phyloP scores from a whole-genome alignment of 2,888 invertebrate species.

The Melinaea menophilus region DNA sequence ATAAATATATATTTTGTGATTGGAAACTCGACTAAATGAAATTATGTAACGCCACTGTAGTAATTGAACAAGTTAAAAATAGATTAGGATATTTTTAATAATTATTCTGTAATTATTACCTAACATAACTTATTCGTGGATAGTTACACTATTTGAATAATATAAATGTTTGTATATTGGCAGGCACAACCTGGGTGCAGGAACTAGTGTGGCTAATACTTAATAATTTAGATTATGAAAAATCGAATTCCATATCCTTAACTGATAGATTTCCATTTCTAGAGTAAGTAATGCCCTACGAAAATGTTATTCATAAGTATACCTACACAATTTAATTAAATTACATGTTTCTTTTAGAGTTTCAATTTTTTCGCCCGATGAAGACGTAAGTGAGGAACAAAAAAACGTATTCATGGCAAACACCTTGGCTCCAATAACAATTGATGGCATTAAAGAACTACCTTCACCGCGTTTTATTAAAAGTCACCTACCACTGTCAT shows the following conservation, averaged over 20 bases:
- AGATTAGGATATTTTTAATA: too few relatives aligned
- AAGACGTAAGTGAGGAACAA: conserved; percentile 16
- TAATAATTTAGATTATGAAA: conserved; percentile 24
- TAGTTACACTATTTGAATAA: too few relatives aligned
- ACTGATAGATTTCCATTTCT: conserved; percentile 14
- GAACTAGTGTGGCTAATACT: conserved; percentile 25
- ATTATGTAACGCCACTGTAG: too few relatives aligned
- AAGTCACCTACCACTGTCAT: conserved; percentile 83
- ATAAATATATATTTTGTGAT: conserved; percentile 23
- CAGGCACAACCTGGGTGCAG: conserved; percentile 25
- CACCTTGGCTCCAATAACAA: conserved; percentile 37
- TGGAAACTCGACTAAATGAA: too few relatives aligned
- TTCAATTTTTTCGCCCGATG: conserved; percentile 22
- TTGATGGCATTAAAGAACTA: conserved; percentile 38
- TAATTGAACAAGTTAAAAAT: too few relatives aligned
- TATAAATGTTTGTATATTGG: conserved; percentile 21
- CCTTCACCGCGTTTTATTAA: conserved; percentile 44
- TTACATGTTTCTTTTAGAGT: conserved; percentile 10
- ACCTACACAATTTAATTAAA: not conserved
- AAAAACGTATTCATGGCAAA: conserved; percentile 9
- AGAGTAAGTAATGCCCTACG: conserved; percentile 20
- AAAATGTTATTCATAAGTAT: not conserved
- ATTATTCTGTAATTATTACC: too few relatives aligned
- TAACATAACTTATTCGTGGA: too few relatives aligned
- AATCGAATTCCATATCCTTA: conserved; percentile 12